These are phyloP conservation scores for Gallinago media DNA, from an alignment of 2,113 vertebrate genomes.

Conservation along the genomic window DNA sequence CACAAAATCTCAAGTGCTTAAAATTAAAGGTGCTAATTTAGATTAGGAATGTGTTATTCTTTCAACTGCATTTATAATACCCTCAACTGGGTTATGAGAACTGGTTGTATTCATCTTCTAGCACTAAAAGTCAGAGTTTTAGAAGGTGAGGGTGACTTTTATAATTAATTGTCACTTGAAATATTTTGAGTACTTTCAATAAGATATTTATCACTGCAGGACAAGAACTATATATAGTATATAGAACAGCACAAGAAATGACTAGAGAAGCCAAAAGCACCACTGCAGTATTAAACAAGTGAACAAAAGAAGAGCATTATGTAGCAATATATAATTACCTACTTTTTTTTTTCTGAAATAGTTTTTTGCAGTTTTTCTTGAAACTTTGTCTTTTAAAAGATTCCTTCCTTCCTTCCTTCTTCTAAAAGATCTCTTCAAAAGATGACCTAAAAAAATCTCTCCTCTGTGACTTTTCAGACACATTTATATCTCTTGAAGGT, in stretches of 20 bases:
- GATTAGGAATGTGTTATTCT: not conserved
- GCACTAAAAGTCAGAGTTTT: not conserved
- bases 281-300: not conserved
- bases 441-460: not conserved
- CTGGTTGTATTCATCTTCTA: not conserved
- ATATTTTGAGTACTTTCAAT: not conserved
- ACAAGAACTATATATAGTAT: not conserved
- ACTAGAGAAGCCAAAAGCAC: not conserved
- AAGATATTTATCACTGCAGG: not conserved
- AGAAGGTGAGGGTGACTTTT: not conserved
- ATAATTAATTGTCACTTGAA: not conserved
- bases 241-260: not conserved
- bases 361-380: not conserved
- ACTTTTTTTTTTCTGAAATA: not conserved
- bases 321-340: not conserved
- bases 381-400: not conserved
- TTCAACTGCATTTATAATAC: not conserved
- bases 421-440: not conserved
- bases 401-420: not conserved
- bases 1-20: not conserved
- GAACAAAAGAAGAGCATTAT: not conserved
- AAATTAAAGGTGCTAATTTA: not conserved
- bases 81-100: not conserved
- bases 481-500: not conserved
- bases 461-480: not conserved